Base-by-base conservation (phyloP, 2,113 vertebrate genomes). In the Tachycineta bicolor region DNA sequence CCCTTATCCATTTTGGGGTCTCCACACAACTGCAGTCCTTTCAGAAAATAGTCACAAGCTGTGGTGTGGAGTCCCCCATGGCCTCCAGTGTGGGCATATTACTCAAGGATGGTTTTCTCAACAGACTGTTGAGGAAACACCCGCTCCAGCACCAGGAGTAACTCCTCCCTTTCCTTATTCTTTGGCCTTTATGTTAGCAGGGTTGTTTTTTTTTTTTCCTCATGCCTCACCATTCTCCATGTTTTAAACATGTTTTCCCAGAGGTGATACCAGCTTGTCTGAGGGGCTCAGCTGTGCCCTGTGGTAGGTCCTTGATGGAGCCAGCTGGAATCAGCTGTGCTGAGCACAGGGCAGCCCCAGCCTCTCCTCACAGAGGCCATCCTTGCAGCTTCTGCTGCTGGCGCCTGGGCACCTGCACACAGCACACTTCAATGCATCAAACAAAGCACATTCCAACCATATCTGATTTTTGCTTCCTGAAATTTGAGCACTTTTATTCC, bases 311-410 rank as follows among this genome's bases (percentile, higher is more conserved):
- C 0, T 0, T 28, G 56, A 16, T 58, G 31, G 28, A 67, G 41
- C 25, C 11, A 43, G 14, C n/a, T 68, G 79, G 65, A 83, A 37
- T 29, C 0, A 4, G 15, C 56, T 70, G 41, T 49, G 16, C n/a
- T 16, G 2, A 1, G 20, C 41, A 28, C 2, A 1, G 29, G 16
- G 29, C 43, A 68, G 33, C 13, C 10, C 28, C 1, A 6, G 20
- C 10, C 18, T 25, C 18, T 87, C 34, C 13, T 73, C 41, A 41
- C 14, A 39, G 39, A 37, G 14, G 12, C 15, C 7, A 1, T 2
- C 33, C 7, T 26, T 46, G 49, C 50, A 90, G 18, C 5, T 6
- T 11, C n/a, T 2, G 2, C n/a, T 56, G 33, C 39, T 68, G 70
- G 26, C 1, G 0, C 34, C 50, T 11, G 14, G 6, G 7, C 71